Evolutionary conservation across 1,140 invertebrate genomes (phyloP), one percentile per base, ranked within the genome.

Genomic region (Caenorhabditis brenneri): DNA sequence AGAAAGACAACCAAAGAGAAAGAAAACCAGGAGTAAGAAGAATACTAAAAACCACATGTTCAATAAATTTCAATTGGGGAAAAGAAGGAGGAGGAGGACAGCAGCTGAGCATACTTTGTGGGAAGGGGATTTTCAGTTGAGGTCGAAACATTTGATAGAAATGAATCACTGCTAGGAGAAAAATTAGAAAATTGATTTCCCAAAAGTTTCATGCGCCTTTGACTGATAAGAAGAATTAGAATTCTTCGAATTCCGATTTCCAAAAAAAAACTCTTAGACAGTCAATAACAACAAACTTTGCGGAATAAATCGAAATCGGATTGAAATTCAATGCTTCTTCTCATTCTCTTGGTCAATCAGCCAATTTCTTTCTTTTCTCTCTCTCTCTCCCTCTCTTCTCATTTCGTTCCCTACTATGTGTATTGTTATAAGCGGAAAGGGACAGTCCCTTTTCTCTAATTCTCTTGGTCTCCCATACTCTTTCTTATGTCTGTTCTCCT

Each of bases 311-410:
- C 24, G 42, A 74, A 74, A 74, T 74, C 65, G 33, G 65, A 74
- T 65, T 74, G 33, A 74, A 74, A 74, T 74, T 74, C 65, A 74
- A 74, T 42, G 65, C 65, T 74, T 74, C 65, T 42, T 55, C 65
- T 74, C 12, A 15, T 74, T 65, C 60, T 42, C 5, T 74, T 29
- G 65, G 65, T 74, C 65, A 39, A 74, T 74, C 65, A 74, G 36
- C 22, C 79, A 48, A 48, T 79, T 29, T 79, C 33, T 39, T 27
- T 74, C 39, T 79, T 39, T 19, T 79, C 39, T 79, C 5, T 48
- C 36, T 79, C 74, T 51, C 36, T 79, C 22, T 33, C 36, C 10
- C 36, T 65, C 58, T 65, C 58, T 65, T 22, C 12, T 42, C 12
- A 5, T 42, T 12, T 42, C 39, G 5, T 12, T 42, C 39, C 12